These are phyloP conservation scores for Excalfactoria chinensis DNA, from an alignment of 2,113 vertebrate species.

Conservation along the genomic window DNA sequence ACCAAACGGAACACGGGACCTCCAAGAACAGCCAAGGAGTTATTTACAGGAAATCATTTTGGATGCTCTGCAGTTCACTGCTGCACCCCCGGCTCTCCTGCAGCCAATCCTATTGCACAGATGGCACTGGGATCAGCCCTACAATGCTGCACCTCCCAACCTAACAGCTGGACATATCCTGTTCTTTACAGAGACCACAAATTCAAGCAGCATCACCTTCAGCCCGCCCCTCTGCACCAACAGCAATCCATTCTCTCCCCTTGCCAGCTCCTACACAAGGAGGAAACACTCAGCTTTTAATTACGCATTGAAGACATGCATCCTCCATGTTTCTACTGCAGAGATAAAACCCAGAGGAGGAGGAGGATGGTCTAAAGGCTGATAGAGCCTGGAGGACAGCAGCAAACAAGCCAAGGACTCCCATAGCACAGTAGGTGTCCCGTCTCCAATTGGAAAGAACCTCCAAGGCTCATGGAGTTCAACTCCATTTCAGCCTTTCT, in stretches of 20 bases:
- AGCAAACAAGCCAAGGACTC: not conserved
- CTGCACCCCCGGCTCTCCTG: not conserved
- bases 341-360: not conserved
- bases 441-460: no score
- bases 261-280: accelerated
- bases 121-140: not conserved
- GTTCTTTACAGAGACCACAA: accelerated
- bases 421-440: no score
- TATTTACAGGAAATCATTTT: not conserved
- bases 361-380: not conserved
- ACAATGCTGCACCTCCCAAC: accelerated
- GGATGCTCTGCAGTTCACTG: not conserved
- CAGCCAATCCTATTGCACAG: no score
- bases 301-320: not conserved
- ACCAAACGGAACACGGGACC: not conserved
- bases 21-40: not conserved
- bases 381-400: not conserved
- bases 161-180: not conserved
- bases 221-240: not conserved
- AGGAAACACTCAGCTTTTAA: not conserved
- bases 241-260: accelerated
- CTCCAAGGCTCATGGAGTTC: no score
- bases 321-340: accelerated
- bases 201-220: not conserved
- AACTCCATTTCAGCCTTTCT: not conserved